phyloP scores from a whole-genome alignment of 2,888 invertebrate species.

The Cotesia congregata region DNA sequence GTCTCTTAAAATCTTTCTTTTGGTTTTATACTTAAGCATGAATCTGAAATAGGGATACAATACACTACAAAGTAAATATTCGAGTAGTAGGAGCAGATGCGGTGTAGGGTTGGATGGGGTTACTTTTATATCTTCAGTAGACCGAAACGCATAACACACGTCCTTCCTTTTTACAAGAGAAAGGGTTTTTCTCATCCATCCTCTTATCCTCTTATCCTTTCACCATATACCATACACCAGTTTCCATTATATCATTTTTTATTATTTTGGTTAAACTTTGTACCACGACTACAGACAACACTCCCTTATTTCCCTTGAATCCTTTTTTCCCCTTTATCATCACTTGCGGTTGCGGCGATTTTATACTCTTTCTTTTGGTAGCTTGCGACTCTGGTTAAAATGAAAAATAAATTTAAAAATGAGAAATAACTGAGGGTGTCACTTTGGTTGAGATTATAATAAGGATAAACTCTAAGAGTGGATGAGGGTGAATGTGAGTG shows the following conservation, averaged over 20 bases:
- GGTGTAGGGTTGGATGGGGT: background rate
- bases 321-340: background rate
- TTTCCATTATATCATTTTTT: background rate
- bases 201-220: too few species aligned
- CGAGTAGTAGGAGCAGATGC: background rate
- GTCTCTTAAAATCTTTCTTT: background rate
- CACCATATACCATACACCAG: background rate
- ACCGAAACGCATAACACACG: conserved; percentile 24
- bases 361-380: background rate
- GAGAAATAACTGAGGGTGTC: background rate
- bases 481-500: background rate
- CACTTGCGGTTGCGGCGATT: background rate
- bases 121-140: conserved; percentile 33
- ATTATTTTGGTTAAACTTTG: background rate
- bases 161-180: background rate
- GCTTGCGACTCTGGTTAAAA: too few species aligned
- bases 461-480: conserved; percentile 2
- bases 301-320: background rate
- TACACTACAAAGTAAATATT: background rate
- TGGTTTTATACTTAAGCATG: too few species aligned
- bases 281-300: background rate
- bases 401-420: background rate
- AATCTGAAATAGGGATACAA: too few species aligned
- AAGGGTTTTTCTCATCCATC: too few species aligned
- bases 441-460: background rate